Evolutionary conservation across 64 coral and sea anemone species (phyloP).

Genomic region (Cladopsammia gracilis): DNA sequence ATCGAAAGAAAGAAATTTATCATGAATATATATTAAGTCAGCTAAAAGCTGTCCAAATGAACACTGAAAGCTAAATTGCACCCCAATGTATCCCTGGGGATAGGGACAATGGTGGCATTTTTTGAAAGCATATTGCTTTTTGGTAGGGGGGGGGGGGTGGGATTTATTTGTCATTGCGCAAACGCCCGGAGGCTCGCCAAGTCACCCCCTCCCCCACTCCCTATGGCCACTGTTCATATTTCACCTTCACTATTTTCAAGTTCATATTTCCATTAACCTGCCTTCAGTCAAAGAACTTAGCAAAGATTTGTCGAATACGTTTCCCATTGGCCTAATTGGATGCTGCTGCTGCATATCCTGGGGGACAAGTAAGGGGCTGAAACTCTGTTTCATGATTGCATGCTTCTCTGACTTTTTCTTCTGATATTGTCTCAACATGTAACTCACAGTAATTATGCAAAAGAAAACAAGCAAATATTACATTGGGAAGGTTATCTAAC

Average conservation of each 20-base stretch:
- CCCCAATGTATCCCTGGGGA: no score
- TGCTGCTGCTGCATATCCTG: background rate
- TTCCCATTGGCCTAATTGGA: background rate
- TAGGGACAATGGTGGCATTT: no score
- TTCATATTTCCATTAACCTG: background rate
- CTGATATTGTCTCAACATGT: background rate
- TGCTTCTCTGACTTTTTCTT: conserved; percentile 11
- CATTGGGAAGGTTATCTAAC: conserved; percentile 7
- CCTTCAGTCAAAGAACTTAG: conserved; percentile 20
- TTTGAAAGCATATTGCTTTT: no score
- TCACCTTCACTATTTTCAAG: background rate
- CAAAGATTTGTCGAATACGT: conserved; percentile 13
- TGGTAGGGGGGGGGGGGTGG: no score
- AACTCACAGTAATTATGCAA: conserved; percentile 49
- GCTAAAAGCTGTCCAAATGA: no score
- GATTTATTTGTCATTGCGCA: background rate
- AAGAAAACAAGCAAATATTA: conserved; percentile 21
- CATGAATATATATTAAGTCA: no score
- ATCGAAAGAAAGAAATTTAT: no score
- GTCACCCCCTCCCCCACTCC: background rate
- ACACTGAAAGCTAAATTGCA: no score
- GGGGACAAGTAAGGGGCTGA: background rate
- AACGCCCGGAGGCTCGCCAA: background rate
- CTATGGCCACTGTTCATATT: no score
- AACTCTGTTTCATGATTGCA: conserved; percentile 15